A percentile compares a stretch with the other conserved stretches of the same genome.
Evolutionary conservation across 2,797 vertebrate species (phyloP).

Genomic region (Hydrophis major): DNA sequence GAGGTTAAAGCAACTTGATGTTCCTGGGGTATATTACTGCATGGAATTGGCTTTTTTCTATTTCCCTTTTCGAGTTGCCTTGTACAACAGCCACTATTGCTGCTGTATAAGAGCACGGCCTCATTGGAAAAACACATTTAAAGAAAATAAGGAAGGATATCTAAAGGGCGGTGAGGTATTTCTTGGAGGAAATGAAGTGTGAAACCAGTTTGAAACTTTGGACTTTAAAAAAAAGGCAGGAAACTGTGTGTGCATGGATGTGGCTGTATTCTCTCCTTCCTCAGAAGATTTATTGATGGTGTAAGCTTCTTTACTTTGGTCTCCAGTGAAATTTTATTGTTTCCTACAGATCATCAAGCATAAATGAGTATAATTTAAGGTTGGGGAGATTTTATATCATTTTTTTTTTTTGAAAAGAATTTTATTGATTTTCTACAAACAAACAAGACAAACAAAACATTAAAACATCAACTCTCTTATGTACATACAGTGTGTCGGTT

Average conservation of each 20-base stretch:
- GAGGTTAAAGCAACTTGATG: not conserved
- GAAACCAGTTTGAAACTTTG: slow-evolving; percentile 27
- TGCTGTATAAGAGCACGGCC: no score
- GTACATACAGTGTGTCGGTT: no score
- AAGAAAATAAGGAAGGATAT: not conserved
- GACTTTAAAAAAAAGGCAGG: not conserved
- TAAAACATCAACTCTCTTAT: no score
- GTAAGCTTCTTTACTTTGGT: not conserved
- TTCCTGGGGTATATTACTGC: slow-evolving; percentile 15
- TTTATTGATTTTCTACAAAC: no score
- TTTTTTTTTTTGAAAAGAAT: not conserved
- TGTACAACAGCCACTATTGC: not conserved
- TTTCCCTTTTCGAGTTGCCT: not conserved
- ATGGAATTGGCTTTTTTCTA: slow-evolving; percentile 1
- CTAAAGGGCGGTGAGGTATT: not conserved
- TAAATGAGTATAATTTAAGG: not conserved
- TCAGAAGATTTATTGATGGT: not conserved
- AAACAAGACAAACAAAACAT: no score
- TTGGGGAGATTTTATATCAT: not conserved
- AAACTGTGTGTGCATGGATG: not conserved
- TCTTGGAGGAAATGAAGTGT: not conserved
- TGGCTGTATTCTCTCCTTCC: not conserved
- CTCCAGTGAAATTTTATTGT: not conserved
- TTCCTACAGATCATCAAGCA: not conserved
- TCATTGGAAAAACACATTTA: not conserved